phyloP scores from a whole-genome alignment of 2,113 vertebrate genomes.

The Tragulus kanchil region DNA sequence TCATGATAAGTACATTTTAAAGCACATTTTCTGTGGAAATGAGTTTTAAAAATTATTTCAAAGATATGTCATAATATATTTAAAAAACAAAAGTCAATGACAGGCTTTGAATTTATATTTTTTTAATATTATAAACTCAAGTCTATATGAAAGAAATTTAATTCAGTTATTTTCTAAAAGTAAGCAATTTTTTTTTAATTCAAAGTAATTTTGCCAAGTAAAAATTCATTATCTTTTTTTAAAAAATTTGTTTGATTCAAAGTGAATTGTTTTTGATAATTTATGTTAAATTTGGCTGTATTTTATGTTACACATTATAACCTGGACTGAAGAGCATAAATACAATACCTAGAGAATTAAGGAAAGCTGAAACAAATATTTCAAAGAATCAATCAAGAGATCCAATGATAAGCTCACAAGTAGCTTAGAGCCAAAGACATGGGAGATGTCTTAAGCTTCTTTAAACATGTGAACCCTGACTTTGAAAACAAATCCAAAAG shows the following conservation, averaged over 20 bases:
- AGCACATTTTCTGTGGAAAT: not conserved
- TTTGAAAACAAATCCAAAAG: not conserved
- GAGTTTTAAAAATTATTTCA: not conserved
- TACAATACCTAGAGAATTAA: not conserved
- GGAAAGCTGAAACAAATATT: slow-evolving; percentile 49
- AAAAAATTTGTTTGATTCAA: not conserved
- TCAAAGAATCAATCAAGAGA: not conserved
- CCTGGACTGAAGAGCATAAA: slow-evolving; percentile 40
- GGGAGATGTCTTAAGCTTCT: not conserved
- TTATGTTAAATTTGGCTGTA: not conserved
- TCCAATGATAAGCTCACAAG: slow-evolving; percentile 35
- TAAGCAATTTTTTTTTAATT: not conserved
- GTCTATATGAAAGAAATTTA: not conserved
- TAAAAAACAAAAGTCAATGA: not conserved
- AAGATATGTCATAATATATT: not conserved
- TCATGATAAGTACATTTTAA: not conserved
- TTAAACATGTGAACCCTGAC: not conserved
- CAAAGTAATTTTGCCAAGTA: not conserved
- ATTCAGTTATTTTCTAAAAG: not conserved
- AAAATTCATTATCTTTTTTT: not conserved
- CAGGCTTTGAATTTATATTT: not conserved
- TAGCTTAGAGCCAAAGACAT: not conserved
- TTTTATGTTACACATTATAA: not conserved
- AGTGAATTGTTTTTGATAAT: slow-evolving; percentile 51
- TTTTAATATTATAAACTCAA: not conserved